phyloP scores from a whole-genome alignment of 2,113 vertebrate species.

The Takifugu flavidus region DNA sequence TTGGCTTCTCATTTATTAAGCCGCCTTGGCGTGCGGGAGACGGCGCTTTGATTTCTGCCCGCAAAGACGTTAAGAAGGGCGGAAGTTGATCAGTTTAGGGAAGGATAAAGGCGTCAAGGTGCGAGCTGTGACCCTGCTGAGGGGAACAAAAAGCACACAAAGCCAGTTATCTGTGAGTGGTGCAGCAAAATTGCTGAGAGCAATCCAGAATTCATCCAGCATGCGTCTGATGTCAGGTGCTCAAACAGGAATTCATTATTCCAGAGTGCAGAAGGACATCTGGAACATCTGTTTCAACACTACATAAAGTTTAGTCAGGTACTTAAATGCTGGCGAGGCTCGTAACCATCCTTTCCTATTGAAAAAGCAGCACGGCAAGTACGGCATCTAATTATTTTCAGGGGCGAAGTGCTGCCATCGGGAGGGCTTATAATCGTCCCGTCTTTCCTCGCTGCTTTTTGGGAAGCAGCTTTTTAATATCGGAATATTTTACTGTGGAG shows the following conservation, averaged over 20 bases:
- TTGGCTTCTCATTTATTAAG: not conserved
- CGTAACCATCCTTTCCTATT: not conserved
- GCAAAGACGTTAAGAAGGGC: constrained; percentile 9
- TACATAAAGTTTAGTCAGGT: constrained; percentile 19
- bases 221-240: constrained; percentile 59
- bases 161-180: constrained; percentile 49
- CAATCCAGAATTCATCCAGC: constrained; percentile 55
- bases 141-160: constrained; percentile 49
- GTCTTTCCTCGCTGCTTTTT: not conserved
- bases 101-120: constrained; percentile 11
- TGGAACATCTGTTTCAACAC: constrained; percentile 64
- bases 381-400: not conserved
- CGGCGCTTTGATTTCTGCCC: constrained; percentile 18
- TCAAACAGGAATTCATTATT: constrained; percentile 52
- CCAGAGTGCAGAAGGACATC: constrained; percentile 44
- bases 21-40: constrained; percentile 4
- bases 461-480: not conserved
- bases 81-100: constrained; percentile 17
- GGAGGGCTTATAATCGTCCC: constrained; percentile 8
- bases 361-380: constrained; percentile 6
- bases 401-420: not conserved
- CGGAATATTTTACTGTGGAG: not conserved
- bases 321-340: constrained; percentile 16
- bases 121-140: constrained; percentile 29
- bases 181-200: constrained; percentile 49